These are phyloP conservation scores for Phalloptychus januarius DNA, from an alignment of 2,797 vertebrate species.

Conservation along the genomic window DNA sequence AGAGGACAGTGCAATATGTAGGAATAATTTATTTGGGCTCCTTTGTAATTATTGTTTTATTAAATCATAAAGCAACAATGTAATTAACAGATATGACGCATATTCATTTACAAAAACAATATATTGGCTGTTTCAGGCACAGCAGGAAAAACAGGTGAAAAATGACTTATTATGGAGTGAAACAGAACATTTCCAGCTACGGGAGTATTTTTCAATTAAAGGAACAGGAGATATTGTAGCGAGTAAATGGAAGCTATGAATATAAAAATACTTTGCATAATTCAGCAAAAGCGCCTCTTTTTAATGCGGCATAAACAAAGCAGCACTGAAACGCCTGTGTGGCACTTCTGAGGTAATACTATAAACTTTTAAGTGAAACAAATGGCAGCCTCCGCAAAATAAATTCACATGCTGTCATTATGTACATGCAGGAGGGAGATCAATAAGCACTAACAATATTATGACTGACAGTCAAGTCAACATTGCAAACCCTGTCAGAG, in stretches of 20 bases:
- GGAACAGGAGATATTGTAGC: background rate
- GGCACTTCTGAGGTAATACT: background rate
- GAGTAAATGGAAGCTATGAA: background rate
- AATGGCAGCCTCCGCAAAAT: background rate
- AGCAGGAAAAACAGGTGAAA: background rate
- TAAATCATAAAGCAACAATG: background rate
- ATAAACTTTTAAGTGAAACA: background rate
- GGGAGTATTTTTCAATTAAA: background rate
- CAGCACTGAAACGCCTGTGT: background rate
- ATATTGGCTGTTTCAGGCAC: background rate
- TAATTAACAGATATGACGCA: background rate
- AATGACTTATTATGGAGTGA: background rate
- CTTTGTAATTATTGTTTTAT: background rate
- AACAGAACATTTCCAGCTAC: background rate
- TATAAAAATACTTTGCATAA: background rate
- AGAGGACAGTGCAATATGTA: background rate
- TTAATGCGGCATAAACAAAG: background rate
- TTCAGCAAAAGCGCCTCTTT: background rate
- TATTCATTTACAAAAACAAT: background rate
- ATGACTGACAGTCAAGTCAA: constrained; percentile 26
- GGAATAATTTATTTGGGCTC: background rate
- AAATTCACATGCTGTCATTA: background rate
- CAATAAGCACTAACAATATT: constrained; percentile 32
- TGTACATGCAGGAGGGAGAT: background rate
- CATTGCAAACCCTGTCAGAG: constrained; percentile 1